Evolutionary conservation across 1,140 invertebrate species (phyloP), one percentile per base, ranked within the genome.

Genomic region (Drosophila yakuba): DNA sequence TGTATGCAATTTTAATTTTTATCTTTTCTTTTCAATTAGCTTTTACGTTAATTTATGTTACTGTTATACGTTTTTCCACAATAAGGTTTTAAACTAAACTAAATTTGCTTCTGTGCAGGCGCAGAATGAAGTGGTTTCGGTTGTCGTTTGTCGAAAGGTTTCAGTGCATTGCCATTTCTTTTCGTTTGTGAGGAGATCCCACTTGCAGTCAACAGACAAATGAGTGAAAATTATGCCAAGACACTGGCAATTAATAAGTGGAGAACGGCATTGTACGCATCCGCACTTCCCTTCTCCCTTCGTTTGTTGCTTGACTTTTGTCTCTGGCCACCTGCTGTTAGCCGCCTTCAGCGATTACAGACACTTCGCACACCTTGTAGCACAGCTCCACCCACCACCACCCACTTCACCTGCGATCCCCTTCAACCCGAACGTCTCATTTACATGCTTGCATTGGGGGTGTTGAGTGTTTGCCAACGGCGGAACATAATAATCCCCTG

Each of bases 181-280:
- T 51, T 11, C 55, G 77, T 71, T 82, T 69, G 83, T 85, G 82
- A 88, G 74, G 58, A 64, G 83, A 72, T 68, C 86, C 78, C 77
- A 88, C 74, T 88, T 82, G 82, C 82, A 88, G 78, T 82, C 83
- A 72, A 66, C 83, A 88, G 82, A 86, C 82, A 86, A 86, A 86
- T 88, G 82, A 88, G 83, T 86, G 82, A 47, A 86, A 86, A 86
- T 88, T 86, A 86, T 86, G 82, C 83, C 83, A 86, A 86, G 82
- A 86, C 82, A 86, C 82, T 75, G 82, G 83, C 82, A 85, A 85
- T 85, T 85, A 85, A 85, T 85, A 85, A 85, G 82, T 85, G 51
- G 44, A 71, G 80, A 75, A 88, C 75, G 52, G 67, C 78, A 62
- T 43, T 43, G 78, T 55, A 62, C 51, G 44, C 39, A 43, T 6